These are phyloP conservation scores for Meta bourneti DNA, from an alignment of 2,888 invertebrate species.

Conservation along the genomic window DNA sequence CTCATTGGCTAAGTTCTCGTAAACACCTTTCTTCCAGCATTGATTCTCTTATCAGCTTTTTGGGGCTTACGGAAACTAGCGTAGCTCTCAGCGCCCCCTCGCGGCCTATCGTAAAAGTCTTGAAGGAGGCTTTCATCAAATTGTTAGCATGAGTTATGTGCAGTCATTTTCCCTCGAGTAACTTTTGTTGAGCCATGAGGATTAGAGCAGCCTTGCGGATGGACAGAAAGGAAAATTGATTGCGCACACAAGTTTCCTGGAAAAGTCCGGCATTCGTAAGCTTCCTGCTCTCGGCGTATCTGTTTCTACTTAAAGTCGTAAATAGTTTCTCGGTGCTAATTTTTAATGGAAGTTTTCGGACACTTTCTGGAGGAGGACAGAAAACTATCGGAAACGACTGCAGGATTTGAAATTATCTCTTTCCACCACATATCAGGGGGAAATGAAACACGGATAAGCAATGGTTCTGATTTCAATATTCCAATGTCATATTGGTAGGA, in stretches of 20 bases:
- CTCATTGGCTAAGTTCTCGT: slow-evolving; percentile 23
- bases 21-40: slow-evolving; percentile 47
- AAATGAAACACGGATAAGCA: too few species aligned
- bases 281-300: not conserved
- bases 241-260: not conserved
- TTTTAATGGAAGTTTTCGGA: not conserved
- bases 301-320: not conserved
- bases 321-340: not conserved
- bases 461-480: not conserved
- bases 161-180: not conserved
- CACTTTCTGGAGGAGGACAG: not conserved
- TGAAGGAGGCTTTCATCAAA: slow-evolving; percentile 41
- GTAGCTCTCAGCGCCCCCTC: slow-evolving; percentile 24
- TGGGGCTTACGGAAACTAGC: slow-evolving; percentile 1
- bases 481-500: not conserved
- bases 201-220: not conserved
- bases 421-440: not conserved
- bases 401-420: not conserved
- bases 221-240: not conserved
- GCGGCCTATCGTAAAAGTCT: slow-evolving; percentile 46
- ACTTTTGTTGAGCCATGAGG: not conserved
- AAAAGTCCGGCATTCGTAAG: not conserved
- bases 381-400: not conserved
- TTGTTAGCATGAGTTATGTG: slow-evolving; percentile 46
- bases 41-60: slow-evolving; percentile 49